Conservation (phyloP, 2,797 vertebrate species). For the Xiphophorus birchmanni region DNA sequence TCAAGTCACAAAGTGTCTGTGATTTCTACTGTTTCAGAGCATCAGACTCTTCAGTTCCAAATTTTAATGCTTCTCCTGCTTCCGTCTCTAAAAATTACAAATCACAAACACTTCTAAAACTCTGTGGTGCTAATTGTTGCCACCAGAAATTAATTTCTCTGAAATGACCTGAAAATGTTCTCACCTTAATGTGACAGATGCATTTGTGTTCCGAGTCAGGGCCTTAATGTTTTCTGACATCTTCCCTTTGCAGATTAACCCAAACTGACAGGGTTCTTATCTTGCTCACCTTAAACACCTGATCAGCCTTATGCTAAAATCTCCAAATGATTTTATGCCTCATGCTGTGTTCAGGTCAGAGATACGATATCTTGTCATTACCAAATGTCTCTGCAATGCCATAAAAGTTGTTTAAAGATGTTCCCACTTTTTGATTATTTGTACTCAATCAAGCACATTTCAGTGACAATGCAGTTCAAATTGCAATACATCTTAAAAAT, state of each 20-base stretch:
- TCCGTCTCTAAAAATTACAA: background rate
- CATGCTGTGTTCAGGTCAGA: background rate
- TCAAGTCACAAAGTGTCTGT: background rate
- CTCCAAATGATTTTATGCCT: background rate
- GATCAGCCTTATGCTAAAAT: background rate
- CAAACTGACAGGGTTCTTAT: background rate
- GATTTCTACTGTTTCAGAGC: background rate
- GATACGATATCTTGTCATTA: background rate
- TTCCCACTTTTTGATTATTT: background rate
- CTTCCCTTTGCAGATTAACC: background rate
- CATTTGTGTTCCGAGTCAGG: background rate
- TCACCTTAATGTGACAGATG: background rate
- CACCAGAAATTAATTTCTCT: background rate
- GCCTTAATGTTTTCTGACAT: background rate
- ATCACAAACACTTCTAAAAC: background rate
- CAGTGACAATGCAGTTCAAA: no score
- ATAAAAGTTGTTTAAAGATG: background rate
- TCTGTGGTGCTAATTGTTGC: background rate
- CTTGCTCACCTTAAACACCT: background rate
- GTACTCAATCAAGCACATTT: background rate
- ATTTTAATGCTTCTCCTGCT: background rate
- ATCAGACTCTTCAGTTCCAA: background rate
- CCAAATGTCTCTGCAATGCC: background rate
- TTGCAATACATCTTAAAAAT: no score
- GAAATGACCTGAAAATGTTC: background rate